Conservation (phyloP, 2,888 invertebrate species). For the Limnephilus auricula region DNA sequence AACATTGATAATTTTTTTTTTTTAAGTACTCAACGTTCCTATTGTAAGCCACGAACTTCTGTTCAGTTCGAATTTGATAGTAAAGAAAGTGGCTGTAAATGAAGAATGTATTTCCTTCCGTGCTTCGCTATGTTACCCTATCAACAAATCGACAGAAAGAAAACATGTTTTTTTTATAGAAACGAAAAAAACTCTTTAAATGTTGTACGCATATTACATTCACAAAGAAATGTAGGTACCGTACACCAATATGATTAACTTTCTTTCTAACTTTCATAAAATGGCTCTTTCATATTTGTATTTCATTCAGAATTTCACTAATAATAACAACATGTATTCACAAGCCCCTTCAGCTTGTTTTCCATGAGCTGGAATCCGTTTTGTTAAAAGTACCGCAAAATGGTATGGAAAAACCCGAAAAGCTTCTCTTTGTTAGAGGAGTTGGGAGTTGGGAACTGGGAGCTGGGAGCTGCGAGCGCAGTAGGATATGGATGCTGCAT, state of each 20-base stretch:
- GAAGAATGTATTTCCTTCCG: neutral
- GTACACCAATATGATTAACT: slow-evolving; percentile 53
- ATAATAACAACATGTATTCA: slow-evolving; percentile 53
- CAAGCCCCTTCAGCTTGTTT: slow-evolving; percentile 51
- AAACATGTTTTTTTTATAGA: neutral
- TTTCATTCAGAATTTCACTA: slow-evolving; percentile 57
- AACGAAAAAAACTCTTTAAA: slow-evolving; percentile 16
- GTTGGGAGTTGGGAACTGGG: slow-evolving; percentile 4
- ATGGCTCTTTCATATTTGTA: slow-evolving; percentile 54
- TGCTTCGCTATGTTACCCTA: neutral
- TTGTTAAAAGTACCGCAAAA: slow-evolving; percentile 51
- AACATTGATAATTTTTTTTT: too few species aligned
- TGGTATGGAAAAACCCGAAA: slow-evolving; percentile 54
- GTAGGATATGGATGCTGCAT: slow-evolving; percentile 45
- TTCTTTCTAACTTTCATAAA: slow-evolving; percentile 50
- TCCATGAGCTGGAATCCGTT: slow-evolving; percentile 41
- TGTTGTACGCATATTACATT: slow-evolving; percentile 38
- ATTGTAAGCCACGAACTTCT: neutral
- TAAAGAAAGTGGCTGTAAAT: neutral
- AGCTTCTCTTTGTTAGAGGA: slow-evolving; percentile 52
- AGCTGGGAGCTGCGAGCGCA: slow-evolving; percentile 23
- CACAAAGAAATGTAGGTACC: slow-evolving; percentile 44
- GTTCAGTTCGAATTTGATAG: neutral
- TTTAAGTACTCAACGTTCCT: too few species aligned
- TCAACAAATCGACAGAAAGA: slow-evolving; percentile 19